Evolutionary conservation across 2,797 vertebrate species (phyloP).

Genomic region (Thunnus albacares): DNA sequence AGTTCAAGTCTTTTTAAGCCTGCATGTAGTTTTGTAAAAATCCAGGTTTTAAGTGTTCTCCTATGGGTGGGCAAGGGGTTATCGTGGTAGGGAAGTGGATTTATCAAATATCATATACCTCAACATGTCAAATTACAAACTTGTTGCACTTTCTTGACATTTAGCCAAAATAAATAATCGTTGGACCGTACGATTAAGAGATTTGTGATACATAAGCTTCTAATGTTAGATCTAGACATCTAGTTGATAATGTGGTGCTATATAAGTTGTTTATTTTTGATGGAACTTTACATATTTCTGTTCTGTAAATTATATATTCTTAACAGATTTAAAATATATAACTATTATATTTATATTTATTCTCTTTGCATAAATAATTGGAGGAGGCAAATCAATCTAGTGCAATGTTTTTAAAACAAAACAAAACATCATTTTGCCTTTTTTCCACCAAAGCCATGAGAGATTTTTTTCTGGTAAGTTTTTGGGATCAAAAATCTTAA

Average conservation of each 20-base stretch:
- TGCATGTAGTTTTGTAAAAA: not conserved
- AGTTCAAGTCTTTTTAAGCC: conserved; percentile 22
- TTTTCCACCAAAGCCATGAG: conserved; percentile 42
- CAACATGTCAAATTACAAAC: conserved; percentile 78
- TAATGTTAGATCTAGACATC: conserved; percentile 59
- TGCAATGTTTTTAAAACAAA: conserved; percentile 28
- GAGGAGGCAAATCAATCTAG: conserved; percentile 40
- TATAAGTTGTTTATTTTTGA: conserved; percentile 58
- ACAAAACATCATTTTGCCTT: not conserved
- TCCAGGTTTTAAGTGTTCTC: conserved; percentile 30
- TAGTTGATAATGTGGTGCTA: conserved; percentile 78
- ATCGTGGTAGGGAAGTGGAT: conserved; percentile 47
- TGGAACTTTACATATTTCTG: conserved; percentile 48
- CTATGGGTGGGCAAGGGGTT: conserved; percentile 30
- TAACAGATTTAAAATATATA: conserved; percentile 66
- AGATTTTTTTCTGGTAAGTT: conserved; percentile 32
- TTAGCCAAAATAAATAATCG: conserved; percentile 58
- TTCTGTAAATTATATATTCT: conserved; percentile 74
- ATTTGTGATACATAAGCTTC: conserved; percentile 80
- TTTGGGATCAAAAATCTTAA: conserved; percentile 37
- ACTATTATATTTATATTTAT: conserved; percentile 79
- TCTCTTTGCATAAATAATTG: conserved; percentile 53
- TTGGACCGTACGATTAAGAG: conserved; percentile 49
- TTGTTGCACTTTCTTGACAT: conserved; percentile 84
- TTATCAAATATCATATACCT: conserved; percentile 82